Evolutionary conservation across 2,113 vertebrate species (phyloP), one percentile per base, ranked within the genome.

Genomic region (Clarias macrocephalus): DNA sequence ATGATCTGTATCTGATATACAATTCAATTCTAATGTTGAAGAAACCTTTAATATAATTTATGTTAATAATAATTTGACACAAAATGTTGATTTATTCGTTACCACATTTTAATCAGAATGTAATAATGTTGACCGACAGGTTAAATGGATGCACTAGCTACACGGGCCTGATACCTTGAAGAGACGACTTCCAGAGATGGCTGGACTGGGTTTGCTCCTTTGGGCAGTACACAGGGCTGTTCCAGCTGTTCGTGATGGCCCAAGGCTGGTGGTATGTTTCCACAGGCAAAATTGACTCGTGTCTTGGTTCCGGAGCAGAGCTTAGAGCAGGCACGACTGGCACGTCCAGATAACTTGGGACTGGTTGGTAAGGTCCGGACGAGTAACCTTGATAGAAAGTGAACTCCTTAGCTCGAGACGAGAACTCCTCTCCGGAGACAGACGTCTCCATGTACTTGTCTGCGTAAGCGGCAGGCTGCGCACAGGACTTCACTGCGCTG

Each of bases 221-320:
- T 91, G 96, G 94, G 95, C 98, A 99, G 94, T 99, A 99, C 93
- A 99, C 96, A 89, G 98, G 98, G 91, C 98, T 97, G 91, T 97
- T 99, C 98, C 98, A 99, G 23, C 97, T 96, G 88, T 98, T 99
- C 89, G 96, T 95, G 94, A 99, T 96, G 89, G 97, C 95, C 98
- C 98, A 99, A 3, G 98, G 97, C 93, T 99, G 98, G 94, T 99
- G 98, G 94, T 99, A 99, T 91, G 97, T 96, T 92, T 99, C 98
- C 96, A 99, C 96, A 84, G 97, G 97, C 89, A 99, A 89, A 91
- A 99, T 93, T 79, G 98, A 93, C 48, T 99, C 98, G 87, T 99
- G 97, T 82, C 97, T 95, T 54, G 97, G 96, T 91, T 99, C 98
- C 21, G 96, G 94, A 8, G 97, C 96, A 15, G 96, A 96, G 82